Conservation (phyloP, 2,888 invertebrate genomes). For the Mythimna pallens region DNA sequence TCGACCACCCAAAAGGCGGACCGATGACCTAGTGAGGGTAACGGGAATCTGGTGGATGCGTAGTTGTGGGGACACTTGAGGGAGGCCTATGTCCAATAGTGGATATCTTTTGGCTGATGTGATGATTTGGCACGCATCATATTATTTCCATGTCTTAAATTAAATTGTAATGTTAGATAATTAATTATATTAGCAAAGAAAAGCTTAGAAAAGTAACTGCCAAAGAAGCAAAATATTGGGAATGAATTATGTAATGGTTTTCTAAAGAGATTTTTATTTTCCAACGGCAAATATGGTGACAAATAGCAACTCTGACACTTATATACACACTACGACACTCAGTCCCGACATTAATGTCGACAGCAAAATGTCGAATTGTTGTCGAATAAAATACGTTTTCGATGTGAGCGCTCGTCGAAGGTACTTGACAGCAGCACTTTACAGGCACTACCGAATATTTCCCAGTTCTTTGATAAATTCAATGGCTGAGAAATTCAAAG, state of each 20-base stretch:
- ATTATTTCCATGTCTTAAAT: not conserved
- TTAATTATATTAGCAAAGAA: not conserved
- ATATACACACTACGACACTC: not conserved
- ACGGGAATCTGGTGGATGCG: too few relatives aligned
- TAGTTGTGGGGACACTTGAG: too few relatives aligned
- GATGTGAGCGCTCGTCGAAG: not conserved
- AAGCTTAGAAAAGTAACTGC: not conserved
- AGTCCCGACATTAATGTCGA: not conserved
- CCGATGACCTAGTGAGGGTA: too few relatives aligned
- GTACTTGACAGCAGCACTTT: not conserved
- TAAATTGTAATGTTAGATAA: not conserved
- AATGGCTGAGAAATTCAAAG: too few relatives aligned
- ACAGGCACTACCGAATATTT: conserved; percentile 1
- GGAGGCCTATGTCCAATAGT: too few relatives aligned
- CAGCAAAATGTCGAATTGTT: not conserved
- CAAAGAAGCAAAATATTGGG: too few relatives aligned
- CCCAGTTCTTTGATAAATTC: not conserved
- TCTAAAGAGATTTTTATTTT: not conserved
- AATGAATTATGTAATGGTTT: too few relatives aligned
- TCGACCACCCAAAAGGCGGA: too few relatives aligned
- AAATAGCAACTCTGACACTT: not conserved
- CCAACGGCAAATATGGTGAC: not conserved
- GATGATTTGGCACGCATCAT: too few relatives aligned
- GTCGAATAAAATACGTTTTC: not conserved
- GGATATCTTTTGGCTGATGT: too few relatives aligned